phyloP scores from a whole-genome alignment of 2,888 invertebrate genomes.

The Agriopis leucophaearia region DNA sequence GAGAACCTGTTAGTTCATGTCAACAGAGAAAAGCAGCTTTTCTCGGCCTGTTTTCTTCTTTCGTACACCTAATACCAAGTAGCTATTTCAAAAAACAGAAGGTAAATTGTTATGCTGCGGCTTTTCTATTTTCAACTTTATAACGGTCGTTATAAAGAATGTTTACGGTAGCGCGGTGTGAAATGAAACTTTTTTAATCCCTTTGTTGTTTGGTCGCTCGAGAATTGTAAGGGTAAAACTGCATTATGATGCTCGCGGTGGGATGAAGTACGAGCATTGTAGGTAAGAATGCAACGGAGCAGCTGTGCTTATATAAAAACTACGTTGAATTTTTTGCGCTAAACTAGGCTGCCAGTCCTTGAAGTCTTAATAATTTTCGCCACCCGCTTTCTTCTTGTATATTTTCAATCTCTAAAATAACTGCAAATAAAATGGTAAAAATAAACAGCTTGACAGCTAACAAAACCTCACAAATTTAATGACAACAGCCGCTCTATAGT shows the following conservation, averaged over 20 bases:
- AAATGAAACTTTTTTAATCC: constrained; percentile 36
- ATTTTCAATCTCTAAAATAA: too few relatives aligned
- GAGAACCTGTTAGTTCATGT: constrained; percentile 26
- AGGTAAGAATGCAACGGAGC: too few relatives aligned
- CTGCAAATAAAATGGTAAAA: too few relatives aligned
- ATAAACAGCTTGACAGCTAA: too few relatives aligned
- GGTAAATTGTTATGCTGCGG: constrained; percentile 19
- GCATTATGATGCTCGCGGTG: background rate
- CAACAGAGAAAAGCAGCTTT: constrained; percentile 31
- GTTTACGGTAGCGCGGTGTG: constrained; percentile 7
- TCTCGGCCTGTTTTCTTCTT: constrained; percentile 15
- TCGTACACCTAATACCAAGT: constrained; percentile 20
- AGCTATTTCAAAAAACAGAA: constrained; percentile 18
- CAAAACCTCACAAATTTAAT: too few relatives aligned
- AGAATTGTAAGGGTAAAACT: constrained; percentile 17
- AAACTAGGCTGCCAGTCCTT: too few relatives aligned
- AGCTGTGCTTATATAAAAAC: too few relatives aligned
- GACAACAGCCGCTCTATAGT: too few relatives aligned
- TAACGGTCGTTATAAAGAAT: constrained; percentile 14
- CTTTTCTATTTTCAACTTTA: constrained; percentile 23
- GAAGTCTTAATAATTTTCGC: too few relatives aligned
- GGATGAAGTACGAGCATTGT: too few relatives aligned
- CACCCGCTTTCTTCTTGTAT: too few relatives aligned
- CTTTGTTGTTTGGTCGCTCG: constrained; percentile 29
- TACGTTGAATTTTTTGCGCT: too few relatives aligned